Evolutionary conservation across 2,113 vertebrate genomes (phyloP), one percentile per base, ranked within the genome.

Genomic region (Puffinus mauretanicus): DNA sequence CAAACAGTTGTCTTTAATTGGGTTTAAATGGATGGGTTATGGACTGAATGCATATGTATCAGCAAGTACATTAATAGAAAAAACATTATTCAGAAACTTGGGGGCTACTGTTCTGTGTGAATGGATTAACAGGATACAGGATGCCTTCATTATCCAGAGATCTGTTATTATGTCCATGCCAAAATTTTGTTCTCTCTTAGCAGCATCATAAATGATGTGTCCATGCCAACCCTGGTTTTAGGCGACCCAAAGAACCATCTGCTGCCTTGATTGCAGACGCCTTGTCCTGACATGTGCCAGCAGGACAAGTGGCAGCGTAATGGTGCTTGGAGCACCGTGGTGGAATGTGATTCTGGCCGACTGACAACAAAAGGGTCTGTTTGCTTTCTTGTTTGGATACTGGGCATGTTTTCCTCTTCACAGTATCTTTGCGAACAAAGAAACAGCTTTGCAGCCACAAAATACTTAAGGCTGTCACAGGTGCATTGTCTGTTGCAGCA

Each of bases 241-340:
- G 64, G 66, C 18, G 3, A 83, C 92, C 85, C 82, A 51, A 73
- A 94, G 87, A 91, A 88, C 90, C 96, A 94, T 96, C 96, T 97
- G 95, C 82, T 96, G 88, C 85, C 85, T 73, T 70, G 71, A 82
- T 47, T 86, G 85, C 42, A 93, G 67, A 62, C 0, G 2, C 79
- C 85, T 93, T 78, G 67, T 92, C 70, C 79, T 77, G 79, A 70
- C 52, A 15, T 24, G 42, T 81, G 93, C 95, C 95, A 92, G 80
- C 72, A 92, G 90, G 88, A 94, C 90, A 88, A 96, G 93, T 17
- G 58, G 71, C 82, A 88, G 79, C 3, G 3, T 38, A 82, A 87
- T 16, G 44, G 42, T 57, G 69, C 36, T 90, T 20, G 1, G 70
- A 51, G 75, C 17, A 88, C 44, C 1, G 0, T 76, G 54, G 67